Evolutionary conservation across 2,113 vertebrate species (phyloP), one percentile per base, ranked within the genome.

Genomic region (Catharus bicknelli): DNA sequence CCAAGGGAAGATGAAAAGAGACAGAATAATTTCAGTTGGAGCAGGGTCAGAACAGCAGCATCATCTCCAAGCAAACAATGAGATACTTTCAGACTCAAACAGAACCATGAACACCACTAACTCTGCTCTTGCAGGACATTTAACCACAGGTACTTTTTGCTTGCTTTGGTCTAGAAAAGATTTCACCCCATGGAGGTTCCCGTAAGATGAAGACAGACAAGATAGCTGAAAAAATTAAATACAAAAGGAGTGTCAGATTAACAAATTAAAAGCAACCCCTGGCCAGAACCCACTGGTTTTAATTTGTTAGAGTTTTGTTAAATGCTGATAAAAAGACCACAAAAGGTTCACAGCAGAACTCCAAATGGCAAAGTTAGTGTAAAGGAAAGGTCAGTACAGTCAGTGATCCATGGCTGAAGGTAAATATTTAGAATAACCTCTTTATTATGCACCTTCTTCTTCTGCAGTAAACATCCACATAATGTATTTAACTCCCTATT

Each of bases 1-100:
- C 63, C 93, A 67, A 64, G 88, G 57, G 69, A 89, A 94, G 94
- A 97, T 95, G 59, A 95, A 83, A 94, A 95, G 74, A 92, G 61
- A n/a, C 75, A 85, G 70, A 9, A 27, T 81, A 86, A 83, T 84
- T 83, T 78, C 92, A 85, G 67, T 45, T 92, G 84, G 72, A 95
- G 73, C 64, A 72, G 30, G 69, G 63, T 83, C 77, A 78, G 67
- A 94, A 76, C 73, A 95, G 66, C 83, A 72, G 51, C 59, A 86
- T 32, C 59, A 75, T 69, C 83, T 81, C 55, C 67, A 63, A 43
- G 84, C 88, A 83, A 90, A 88, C 59, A 63, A 69, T 63, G 53
- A 92, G 80, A 73, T 57, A 80, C 53, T 69, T 84, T 68, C 53
- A 81, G 66, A 89, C 64, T 58, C 55, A 22, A 82, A 63, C 47